These are phyloP conservation scores for Rosalia funebris DNA, from an alignment of 2,888 invertebrate species.

Conservation along the genomic window DNA sequence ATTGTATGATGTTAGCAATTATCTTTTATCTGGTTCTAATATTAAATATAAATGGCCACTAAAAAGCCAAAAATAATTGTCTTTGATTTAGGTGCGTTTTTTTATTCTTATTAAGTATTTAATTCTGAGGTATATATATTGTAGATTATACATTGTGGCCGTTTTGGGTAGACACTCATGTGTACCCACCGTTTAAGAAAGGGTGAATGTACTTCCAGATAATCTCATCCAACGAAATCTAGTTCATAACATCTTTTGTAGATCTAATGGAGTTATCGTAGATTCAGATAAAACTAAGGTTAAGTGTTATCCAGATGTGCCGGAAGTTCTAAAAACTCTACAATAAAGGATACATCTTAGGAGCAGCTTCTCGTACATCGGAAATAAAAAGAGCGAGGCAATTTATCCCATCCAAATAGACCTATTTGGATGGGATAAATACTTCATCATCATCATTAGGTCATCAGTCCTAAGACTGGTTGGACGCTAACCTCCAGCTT, in stretches of 20 bases:
- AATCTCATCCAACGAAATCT: too few species aligned
- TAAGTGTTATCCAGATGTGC: slow-evolving; percentile 69
- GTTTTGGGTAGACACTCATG: slow-evolving; percentile 78
- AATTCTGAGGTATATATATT: slow-evolving; percentile 30
- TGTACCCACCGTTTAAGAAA: slow-evolving; percentile 71
- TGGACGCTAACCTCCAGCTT: too few species aligned
- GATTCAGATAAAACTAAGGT: slow-evolving; percentile 64
- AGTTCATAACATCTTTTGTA: slow-evolving; percentile 43
- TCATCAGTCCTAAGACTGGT: too few species aligned
- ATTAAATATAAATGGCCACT: slow-evolving; percentile 32
- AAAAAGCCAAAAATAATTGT: slow-evolving; percentile 63
- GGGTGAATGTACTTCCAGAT: slow-evolving; percentile 59
- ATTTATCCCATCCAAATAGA: too few species aligned
- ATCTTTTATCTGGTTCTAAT: too few species aligned
- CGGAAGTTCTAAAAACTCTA: slow-evolving; percentile 67
- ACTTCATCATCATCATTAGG: too few species aligned
- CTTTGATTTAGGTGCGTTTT: slow-evolving; percentile 66
- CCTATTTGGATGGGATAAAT: slow-evolving; percentile 73
- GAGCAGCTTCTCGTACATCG: slow-evolving; percentile 72
- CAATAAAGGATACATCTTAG: slow-evolving; percentile 69
- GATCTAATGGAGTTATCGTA: slow-evolving; percentile 61
- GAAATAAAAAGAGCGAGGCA: slow-evolving; percentile 71
- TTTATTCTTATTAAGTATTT: slow-evolving; percentile 19
- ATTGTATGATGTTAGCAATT: too few species aligned
- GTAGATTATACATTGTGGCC: slow-evolving; percentile 80